Percentiles rank a stretch among this genome's conserved stretches.
phyloP scores from a whole-genome alignment of 2,797 vertebrate species.

The Phalanger gymnotis region DNA sequence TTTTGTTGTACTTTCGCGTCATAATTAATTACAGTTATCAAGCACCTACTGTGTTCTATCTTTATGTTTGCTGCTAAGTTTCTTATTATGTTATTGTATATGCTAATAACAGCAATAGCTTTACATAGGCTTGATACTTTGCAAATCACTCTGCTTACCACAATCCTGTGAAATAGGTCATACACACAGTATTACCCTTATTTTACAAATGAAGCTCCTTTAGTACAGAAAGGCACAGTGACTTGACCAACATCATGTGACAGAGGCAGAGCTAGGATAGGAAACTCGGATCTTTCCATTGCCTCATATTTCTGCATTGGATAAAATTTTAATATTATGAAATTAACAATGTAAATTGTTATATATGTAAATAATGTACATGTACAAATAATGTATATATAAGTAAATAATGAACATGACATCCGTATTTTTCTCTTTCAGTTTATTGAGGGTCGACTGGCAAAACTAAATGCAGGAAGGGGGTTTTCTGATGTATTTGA shows the following conservation, averaged over 20 bases:
- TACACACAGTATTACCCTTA: not conserved
- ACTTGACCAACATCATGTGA: not conserved
- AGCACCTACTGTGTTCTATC: not conserved
- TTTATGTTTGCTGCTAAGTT: not conserved
- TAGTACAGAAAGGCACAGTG: not conserved
- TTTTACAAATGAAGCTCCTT: constrained; percentile 12
- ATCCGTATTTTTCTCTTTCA: constrained; percentile 74
- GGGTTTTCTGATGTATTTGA: constrained; percentile 97
- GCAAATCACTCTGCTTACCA: not conserved
- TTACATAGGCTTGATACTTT: not conserved
- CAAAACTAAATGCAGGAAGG: constrained; percentile 96
- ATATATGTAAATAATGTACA: too few species aligned
- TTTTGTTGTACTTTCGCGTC: not conserved
- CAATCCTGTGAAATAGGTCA: not conserved
- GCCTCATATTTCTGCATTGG: not conserved
- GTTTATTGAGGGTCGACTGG: constrained; percentile 98
- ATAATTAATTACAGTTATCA: not conserved
- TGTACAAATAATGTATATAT: too few species aligned
- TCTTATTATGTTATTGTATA: not conserved
- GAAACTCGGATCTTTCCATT: not conserved
- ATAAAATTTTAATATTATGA: constrained; percentile 24
- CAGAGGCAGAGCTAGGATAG: not conserved
- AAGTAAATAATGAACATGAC: constrained; percentile 47
- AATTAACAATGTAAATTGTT: too few species aligned
- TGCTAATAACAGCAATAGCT: not conserved